phyloP scores from a whole-genome alignment of 2,888 invertebrate genomes.

The Elegia similella region DNA sequence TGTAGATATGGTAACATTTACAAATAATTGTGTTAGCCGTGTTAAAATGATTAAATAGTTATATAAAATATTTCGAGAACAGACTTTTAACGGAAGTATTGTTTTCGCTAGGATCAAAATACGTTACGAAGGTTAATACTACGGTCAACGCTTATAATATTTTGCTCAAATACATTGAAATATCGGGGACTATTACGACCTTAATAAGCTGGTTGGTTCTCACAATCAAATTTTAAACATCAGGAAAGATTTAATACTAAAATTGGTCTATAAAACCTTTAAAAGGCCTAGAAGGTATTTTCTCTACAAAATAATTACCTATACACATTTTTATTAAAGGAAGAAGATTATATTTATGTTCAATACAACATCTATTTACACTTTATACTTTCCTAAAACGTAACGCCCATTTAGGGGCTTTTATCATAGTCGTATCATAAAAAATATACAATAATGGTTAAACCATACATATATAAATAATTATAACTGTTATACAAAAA shows the following conservation, averaged over 20 bases:
- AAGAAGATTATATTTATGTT: background rate
- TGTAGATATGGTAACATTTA: slow-evolving; percentile 26
- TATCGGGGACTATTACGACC: too few relatives aligned
- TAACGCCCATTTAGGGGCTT: background rate
- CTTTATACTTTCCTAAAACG: slow-evolving; percentile 10
- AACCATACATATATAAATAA: slow-evolving; percentile 18
- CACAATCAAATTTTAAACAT: background rate
- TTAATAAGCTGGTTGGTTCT: background rate
- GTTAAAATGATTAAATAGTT: background rate
- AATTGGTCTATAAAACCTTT: background rate
- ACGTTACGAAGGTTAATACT: too few relatives aligned
- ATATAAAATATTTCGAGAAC: slow-evolving; percentile 4
- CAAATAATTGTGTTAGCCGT: background rate
- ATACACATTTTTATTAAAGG: background rate
- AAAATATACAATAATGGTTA: slow-evolving; percentile 23
- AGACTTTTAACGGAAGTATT: slow-evolving; percentile 3
- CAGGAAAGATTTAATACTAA: background rate
- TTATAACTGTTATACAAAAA: slow-evolving; percentile 30
- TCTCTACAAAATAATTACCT: background rate
- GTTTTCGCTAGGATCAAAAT: too few relatives aligned
- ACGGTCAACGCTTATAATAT: too few relatives aligned
- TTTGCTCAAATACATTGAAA: background rate
- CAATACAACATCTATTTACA: slow-evolving; percentile 9
- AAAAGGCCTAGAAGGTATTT: background rate
- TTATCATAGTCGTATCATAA: slow-evolving; percentile 9